A percentile compares a stretch with the other conserved stretches of the same genome.
phyloP scores from a whole-genome alignment of 2,113 vertebrate species.

The Pluvianellus socialis region DNA sequence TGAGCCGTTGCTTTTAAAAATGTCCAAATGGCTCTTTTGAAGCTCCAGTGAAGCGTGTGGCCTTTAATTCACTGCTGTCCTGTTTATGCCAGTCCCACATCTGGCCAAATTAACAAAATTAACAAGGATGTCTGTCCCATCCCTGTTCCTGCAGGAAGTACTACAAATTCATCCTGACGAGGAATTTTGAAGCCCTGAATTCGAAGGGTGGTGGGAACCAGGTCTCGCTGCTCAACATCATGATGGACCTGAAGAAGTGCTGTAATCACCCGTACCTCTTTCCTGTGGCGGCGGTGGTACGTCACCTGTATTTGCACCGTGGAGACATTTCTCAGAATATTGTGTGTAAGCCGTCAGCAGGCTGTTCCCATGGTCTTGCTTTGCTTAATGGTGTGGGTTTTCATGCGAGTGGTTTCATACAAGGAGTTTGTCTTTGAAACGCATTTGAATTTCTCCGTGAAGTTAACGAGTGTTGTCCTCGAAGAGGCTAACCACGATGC shows the following conservation, averaged over 20 bases:
- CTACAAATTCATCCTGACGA: slow-evolving; percentile 97
- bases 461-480: accelerated
- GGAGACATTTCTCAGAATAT: accelerated
- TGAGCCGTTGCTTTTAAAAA: accelerated
- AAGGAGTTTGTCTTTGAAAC: neutral
- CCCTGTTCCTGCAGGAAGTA: slow-evolving; percentile 84
- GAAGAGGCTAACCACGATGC: neutral
- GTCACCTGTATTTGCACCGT: neutral
- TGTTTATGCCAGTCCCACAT: neutral
- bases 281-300: slow-evolving; percentile 90
- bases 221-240: slow-evolving; percentile 97
- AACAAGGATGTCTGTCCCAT: neutral
- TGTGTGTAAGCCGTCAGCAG: neutral
- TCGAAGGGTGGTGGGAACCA: slow-evolving; percentile 98
- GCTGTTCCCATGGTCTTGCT: neutral
- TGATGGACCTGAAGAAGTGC: slow-evolving; percentile 99
- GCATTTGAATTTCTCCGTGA: neutral
- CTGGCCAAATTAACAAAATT: accelerated
- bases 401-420: accelerated
- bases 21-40: neutral
- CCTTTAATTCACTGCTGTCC: neutral
- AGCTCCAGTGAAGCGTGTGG: accelerated
- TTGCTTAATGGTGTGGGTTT: neutral
- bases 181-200: slow-evolving; percentile 96
- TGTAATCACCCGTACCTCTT: slow-evolving; percentile 98